These are phyloP conservation scores for Neoascia interrupta DNA, from an alignment of 2,888 invertebrate genomes.

Conservation along the genomic window DNA sequence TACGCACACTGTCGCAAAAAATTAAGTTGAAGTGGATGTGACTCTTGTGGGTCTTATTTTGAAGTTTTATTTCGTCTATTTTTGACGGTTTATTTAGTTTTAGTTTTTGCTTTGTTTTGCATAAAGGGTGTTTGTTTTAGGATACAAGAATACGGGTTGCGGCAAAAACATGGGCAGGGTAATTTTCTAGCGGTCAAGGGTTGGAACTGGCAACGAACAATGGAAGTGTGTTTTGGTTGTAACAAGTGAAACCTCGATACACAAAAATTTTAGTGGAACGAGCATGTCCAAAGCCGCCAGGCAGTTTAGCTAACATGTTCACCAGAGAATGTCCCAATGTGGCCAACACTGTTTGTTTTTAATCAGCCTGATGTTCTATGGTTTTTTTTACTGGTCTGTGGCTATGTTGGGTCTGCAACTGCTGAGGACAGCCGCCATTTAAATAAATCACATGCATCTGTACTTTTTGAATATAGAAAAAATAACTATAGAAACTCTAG, in stretches of 20 bases:
- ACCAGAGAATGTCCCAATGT: constrained; percentile 12
- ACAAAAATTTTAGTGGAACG: constrained; percentile 28
- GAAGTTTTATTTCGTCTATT: constrained; percentile 7
- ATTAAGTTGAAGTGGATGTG: constrained; percentile 17
- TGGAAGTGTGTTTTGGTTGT: constrained; percentile 5
- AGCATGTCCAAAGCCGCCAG: constrained; percentile 19
- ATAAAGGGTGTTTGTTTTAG: too few species aligned
- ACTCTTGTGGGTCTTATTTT: constrained; percentile 14
- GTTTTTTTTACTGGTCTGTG: constrained; percentile 16
- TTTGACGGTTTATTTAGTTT: constrained; percentile 25
- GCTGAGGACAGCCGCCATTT: constrained; percentile 19
- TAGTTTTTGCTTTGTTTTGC: constrained; percentile 9
- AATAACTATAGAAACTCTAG: neutral
- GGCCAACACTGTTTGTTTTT: constrained; percentile 25
- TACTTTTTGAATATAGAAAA: neutral
- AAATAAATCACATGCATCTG: constrained; percentile 28
- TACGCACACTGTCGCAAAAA: constrained; percentile 38
- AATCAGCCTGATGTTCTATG: constrained; percentile 18
- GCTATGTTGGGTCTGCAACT: constrained; percentile 9
- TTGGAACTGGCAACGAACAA: constrained; percentile 11
- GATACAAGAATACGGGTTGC: too few species aligned
- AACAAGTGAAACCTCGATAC: constrained; percentile 5
- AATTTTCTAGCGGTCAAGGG: constrained; percentile 1
- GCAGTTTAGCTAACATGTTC: too few species aligned
- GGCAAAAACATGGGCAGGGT: too few species aligned